These are phyloP conservation scores for Pogonophryne albipinna DNA, from an alignment of 2,797 vertebrate species.

Conservation along the genomic window DNA sequence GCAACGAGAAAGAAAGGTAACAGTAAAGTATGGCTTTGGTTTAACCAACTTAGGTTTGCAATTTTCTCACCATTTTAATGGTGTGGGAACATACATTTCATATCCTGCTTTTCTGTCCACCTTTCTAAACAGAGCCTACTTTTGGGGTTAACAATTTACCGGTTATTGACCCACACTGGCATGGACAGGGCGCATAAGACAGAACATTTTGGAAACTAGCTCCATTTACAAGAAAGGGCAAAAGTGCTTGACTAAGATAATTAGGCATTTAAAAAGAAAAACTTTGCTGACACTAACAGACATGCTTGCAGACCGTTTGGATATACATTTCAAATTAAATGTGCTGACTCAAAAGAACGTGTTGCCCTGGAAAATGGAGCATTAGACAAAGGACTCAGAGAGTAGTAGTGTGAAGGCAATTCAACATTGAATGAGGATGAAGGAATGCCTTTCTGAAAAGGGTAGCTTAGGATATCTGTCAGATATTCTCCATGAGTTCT, in stretches of 20 bases:
- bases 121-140: neutral
- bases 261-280: constrained; percentile 48
- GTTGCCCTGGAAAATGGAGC: neutral
- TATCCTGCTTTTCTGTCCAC: neutral
- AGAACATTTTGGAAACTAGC: constrained; percentile 35
- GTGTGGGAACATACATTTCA: neutral
- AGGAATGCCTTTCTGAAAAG: constrained; percentile 9
- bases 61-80: no score
- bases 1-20: neutral
- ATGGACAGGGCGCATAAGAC: constrained; percentile 14
- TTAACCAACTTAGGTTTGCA: no score
- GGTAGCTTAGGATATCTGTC: constrained; percentile 1
- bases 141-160: constrained; percentile 17
- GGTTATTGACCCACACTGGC: constrained; percentile 14
- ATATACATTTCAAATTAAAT: constrained; percentile 51
- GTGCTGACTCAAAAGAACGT: constrained; percentile 41
- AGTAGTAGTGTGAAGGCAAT: constrained; percentile 18
- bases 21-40: no score
- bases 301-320: constrained; percentile 24
- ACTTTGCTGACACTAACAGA: constrained; percentile 58
- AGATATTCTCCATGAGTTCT: neutral
- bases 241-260: constrained; percentile 52
- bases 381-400: constrained; percentile 24
- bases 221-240: constrained; percentile 51
- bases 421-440: constrained; percentile 24